These are phyloP conservation scores for Vanessa atalanta DNA, from an alignment of 1,140 invertebrate species.

Conservation along the genomic window DNA sequence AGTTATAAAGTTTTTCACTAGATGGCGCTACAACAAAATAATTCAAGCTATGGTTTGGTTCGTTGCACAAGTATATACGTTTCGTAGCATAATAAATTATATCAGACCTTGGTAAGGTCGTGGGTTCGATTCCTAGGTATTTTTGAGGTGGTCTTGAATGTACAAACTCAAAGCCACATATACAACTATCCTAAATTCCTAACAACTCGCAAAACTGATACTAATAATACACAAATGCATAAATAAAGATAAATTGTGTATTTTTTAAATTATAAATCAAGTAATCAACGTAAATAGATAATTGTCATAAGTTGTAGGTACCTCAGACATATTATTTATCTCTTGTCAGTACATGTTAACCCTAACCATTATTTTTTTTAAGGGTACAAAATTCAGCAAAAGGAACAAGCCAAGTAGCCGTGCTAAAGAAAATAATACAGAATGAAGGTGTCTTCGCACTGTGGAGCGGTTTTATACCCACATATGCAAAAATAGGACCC, in stretches of 20 bases:
- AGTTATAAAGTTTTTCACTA: neutral
- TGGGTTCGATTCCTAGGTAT: constrained; percentile 7
- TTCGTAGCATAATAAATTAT: neutral
- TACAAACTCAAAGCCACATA: neutral
- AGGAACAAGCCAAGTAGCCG: constrained; percentile 93
- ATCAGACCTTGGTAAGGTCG: neutral
- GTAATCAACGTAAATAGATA: too few species aligned
- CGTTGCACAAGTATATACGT: neutral
- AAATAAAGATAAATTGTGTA: too few species aligned
- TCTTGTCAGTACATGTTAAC: too few species aligned
- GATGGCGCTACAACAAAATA: neutral
- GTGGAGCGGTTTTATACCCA: constrained; percentile 99
- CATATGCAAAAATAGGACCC: constrained; percentile 95
- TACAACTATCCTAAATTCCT: too few species aligned
- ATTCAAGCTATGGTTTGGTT: constrained; percentile 12
- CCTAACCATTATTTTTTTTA: constrained; percentile 39
- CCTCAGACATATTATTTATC: too few species aligned
- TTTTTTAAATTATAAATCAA: too few species aligned
- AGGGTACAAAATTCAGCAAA: constrained; percentile 98
- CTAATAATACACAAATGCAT: too few species aligned
- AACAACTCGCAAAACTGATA: too few species aligned
- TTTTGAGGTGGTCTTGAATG: constrained; percentile 1
- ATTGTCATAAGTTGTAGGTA: too few species aligned
- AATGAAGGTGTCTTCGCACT: constrained; percentile 96
- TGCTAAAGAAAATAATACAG: constrained; percentile 89